phyloP scores from a whole-genome alignment of 2,113 vertebrate genomes.

The Ondatra zibethicus region DNA sequence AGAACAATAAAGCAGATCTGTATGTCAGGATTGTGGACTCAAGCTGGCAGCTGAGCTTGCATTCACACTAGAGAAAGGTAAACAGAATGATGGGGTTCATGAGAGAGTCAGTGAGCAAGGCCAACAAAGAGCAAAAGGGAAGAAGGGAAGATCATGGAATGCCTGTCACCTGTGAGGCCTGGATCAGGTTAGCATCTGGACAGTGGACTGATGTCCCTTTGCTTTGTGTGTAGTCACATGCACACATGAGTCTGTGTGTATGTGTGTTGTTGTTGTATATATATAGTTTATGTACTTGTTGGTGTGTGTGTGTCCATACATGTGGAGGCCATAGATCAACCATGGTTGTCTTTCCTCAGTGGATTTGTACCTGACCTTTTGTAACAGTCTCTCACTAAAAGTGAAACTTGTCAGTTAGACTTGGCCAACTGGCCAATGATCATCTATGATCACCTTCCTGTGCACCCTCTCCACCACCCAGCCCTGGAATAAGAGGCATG shows the following conservation, averaged over 20 bases:
- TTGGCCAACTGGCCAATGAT: background rate
- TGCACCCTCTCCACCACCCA: background rate
- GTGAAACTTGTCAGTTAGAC: background rate
- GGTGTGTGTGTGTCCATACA: background rate
- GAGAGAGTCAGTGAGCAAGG: background rate
- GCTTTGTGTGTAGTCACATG: too few species aligned
- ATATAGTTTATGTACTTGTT: background rate
- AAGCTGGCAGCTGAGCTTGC: background rate
- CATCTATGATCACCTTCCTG: background rate
- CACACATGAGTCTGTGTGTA: background rate
- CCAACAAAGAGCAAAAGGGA: background rate
- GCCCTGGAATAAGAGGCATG: background rate
- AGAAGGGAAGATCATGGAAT: background rate
- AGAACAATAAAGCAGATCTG: background rate
- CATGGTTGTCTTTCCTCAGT: background rate
- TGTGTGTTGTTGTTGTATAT: background rate
- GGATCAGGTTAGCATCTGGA: background rate
- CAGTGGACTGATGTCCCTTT: background rate
- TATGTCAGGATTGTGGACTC: background rate
- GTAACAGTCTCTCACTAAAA: background rate
- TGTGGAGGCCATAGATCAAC: background rate
- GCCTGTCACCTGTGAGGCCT: accelerated
- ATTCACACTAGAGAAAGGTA: background rate
- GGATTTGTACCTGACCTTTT: background rate
- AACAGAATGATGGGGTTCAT: background rate